Percentiles rank a stretch among this genome's conserved stretches.
These are phyloP conservation scores for Eulacestoma nigropectus DNA, from an alignment of 2,113 vertebrate species.

Conservation along the genomic window DNA sequence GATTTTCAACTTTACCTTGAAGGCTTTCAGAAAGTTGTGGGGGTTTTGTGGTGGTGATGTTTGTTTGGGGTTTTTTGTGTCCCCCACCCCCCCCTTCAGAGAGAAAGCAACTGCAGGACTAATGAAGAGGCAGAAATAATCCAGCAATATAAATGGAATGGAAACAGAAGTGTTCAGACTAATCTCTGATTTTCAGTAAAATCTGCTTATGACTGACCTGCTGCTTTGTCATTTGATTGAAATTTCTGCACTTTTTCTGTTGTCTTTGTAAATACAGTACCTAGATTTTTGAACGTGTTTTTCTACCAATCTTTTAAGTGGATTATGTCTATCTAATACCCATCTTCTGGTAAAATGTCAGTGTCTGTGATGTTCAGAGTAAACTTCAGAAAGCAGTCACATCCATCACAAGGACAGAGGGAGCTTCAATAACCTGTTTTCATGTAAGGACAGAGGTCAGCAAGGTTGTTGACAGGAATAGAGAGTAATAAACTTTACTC, in stretches of 20 bases:
- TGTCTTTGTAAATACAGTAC: neutral
- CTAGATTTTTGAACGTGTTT: neutral
- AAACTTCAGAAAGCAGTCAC: neutral
- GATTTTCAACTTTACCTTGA: neutral
- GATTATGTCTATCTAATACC: neutral
- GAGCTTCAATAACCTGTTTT: neutral
- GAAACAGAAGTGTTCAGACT: neutral
- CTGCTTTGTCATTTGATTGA: neutral
- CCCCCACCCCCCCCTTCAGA: neutral
- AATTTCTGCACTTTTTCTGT: neutral
- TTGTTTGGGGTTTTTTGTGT: neutral
- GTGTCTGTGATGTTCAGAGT: neutral
- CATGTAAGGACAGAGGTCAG: neutral
- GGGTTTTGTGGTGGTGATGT: neutral
- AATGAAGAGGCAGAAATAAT: neutral
- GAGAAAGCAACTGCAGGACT: neutral
- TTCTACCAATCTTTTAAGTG: neutral
- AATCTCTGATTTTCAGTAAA: neutral
- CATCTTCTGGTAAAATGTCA: neutral
- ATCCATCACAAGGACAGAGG: neutral
- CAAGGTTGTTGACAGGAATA: neutral
- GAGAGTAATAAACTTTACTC: neutral
- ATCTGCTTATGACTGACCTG: neutral
- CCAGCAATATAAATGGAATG: neutral
- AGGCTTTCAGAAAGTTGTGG: neutral